Evolutionary conservation across 2,888 invertebrate species (phyloP), one percentile per base, ranked within the genome.

Genomic region (Spicauda simplicius): DNA sequence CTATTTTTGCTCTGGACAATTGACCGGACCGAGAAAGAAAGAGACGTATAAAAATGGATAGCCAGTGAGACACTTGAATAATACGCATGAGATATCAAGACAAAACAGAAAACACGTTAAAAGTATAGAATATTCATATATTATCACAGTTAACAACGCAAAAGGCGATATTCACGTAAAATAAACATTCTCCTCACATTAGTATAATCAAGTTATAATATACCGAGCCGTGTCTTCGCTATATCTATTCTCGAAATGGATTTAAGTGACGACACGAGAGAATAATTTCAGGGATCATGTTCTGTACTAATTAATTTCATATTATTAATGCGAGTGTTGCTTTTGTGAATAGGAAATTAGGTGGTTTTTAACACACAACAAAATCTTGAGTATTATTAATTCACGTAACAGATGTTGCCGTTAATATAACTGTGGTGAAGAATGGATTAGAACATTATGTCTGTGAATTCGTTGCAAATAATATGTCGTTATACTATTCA

Each of bases 191-290:
- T 48, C 25, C 3, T 25, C 57, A 48, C 45, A 58, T 48, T 58
- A 48, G 16, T 58, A 25, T 58, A 58, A 58, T 58, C 25, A 58
- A 58, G 58, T 58, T 48, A 58, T 16, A 8, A 25, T 25, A 58
- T 58, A 25, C 58, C 10, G 48, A 45, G 57, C 57, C 20, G 41
- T 5, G 16, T 25, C 33, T 55, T 19, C 25, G 25, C 48, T 64
- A 64, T 64, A 50, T 56, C 48, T 56, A 55, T 64, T 50, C 63
- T 50, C 37, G 11, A 25, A 48, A 58, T 58, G 58, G 58, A 58
- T 58, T 48, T 48, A 58, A 48, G 25, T 58, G 58, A 58, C 58
- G 14, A 48, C 20, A 52, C 20, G 58, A 58, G 48, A 58, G 58
- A 58, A 58, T 58, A 58, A 58, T 58, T 48, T 58, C 45, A 19